Evolutionary conservation across 1,140 invertebrate genomes (phyloP).

Genomic region (Drosophila nikananu): DNA sequence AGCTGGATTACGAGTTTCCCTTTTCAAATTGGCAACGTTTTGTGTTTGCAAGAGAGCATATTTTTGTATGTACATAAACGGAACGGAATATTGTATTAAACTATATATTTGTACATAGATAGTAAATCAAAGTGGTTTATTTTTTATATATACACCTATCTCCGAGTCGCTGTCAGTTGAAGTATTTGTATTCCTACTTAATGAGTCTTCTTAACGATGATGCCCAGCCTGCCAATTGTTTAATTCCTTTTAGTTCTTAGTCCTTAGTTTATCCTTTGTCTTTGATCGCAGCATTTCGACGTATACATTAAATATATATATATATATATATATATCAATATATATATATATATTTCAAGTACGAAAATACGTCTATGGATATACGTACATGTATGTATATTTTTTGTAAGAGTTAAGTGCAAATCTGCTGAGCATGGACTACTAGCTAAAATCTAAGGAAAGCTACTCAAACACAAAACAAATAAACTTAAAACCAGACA

Average conservation of each 20-base stretch:
- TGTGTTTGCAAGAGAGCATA: constrained; percentile 27
- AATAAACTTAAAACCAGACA: constrained; percentile 13
- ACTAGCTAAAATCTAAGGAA: constrained; percentile 68
- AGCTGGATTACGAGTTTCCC: constrained; percentile 27
- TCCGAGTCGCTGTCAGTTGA: constrained; percentile 56
- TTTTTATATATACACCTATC: constrained; percentile 46
- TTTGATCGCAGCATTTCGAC: constrained; percentile 23
- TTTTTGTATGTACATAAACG: constrained; percentile 71
- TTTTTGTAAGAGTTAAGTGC: constrained; percentile 61
- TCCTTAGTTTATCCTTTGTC: constrained; percentile 16
- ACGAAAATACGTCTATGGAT: constrained; percentile 19
- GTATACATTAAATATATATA: constrained; percentile 1
- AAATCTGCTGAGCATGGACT: constrained; percentile 77
- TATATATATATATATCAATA: constrained; percentile 6
- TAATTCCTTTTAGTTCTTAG: constrained; percentile 36
- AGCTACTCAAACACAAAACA: constrained; percentile 43
- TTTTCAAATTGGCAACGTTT: constrained; percentile 35
- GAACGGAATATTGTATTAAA: constrained; percentile 29
- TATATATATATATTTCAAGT: constrained; percentile 21
- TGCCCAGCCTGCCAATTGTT: constrained; percentile 74
- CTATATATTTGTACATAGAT: constrained; percentile 47
- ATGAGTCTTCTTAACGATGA: constrained; percentile 70
- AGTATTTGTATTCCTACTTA: constrained; percentile 48
- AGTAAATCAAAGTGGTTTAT: constrained; percentile 28
- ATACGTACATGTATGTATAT: constrained; percentile 43